Percentiles rank a stretch among this genome's conserved stretches.
Conservation (phyloP, 2,113 vertebrate genomes). For the Chaetorhynchus papuensis region DNA sequence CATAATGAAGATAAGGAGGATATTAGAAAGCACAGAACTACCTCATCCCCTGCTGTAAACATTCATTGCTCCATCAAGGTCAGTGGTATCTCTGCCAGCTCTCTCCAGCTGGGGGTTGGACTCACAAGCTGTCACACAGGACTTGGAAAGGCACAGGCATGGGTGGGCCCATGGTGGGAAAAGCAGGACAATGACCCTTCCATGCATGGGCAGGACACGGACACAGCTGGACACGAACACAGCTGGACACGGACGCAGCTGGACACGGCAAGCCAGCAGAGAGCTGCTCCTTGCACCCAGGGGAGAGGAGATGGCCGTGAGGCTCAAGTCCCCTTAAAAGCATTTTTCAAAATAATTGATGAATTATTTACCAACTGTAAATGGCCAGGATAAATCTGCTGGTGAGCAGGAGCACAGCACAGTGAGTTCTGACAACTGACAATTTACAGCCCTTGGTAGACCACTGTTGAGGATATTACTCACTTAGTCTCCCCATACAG, state of each 20-base stretch:
- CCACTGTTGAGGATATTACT: background rate
- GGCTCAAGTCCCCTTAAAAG: background rate
- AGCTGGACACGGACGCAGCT: background rate
- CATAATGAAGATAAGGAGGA: background rate
- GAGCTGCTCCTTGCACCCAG: background rate
- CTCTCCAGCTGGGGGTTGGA: background rate
- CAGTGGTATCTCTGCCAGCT: background rate
- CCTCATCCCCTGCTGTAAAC: background rate
- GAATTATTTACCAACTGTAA: background rate
- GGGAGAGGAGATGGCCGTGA: background rate
- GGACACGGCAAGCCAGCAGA: accelerated
- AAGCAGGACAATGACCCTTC: accelerated
- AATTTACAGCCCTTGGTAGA: background rate
- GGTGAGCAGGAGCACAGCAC: background rate
- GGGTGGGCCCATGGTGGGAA: background rate
- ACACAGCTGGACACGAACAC: background rate
- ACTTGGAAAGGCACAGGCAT: background rate
- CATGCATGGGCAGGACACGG: accelerated
- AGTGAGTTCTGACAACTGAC: background rate
- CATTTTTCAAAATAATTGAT: background rate
- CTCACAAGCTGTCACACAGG: background rate
- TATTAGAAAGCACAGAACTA: background rate
- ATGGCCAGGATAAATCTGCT: background rate
- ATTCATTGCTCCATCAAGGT: background rate
- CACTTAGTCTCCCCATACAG: background rate